phyloP scores from a whole-genome alignment of 2,797 vertebrate species.

The Sebastes reedi region DNA sequence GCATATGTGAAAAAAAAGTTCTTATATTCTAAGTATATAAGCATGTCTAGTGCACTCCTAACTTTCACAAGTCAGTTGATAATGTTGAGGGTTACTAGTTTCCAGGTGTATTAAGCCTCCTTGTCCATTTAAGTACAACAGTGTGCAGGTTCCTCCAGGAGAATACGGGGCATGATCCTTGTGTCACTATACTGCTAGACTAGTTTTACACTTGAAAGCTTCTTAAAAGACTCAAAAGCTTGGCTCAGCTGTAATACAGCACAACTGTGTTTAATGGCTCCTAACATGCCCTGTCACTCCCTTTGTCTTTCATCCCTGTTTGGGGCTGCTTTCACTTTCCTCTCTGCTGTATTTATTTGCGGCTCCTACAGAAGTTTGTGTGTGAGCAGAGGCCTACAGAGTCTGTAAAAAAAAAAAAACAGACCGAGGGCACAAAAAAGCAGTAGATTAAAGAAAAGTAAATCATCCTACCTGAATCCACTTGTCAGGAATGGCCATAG shows the following conservation, averaged over 20 bases:
- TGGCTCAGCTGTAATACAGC: conserved; percentile 39
- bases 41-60: not conserved
- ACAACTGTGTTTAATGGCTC: conserved; percentile 29
- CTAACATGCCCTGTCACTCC: conserved; percentile 27
- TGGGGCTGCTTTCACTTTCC: conserved; percentile 13
- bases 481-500: conserved; percentile 99
- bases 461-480: conserved; percentile 93
- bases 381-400: not conserved
- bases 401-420: not conserved
- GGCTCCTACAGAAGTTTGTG: conserved; percentile 1
- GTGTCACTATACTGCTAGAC: conserved; percentile 9
- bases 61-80: not conserved
- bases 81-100: not conserved
- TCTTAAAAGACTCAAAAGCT: conserved; percentile 46
- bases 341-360: conserved; percentile 1
- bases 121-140: not conserved
- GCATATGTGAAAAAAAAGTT: not conserved
- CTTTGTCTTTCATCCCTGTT: conserved; percentile 45
- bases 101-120: not conserved
- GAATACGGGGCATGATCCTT: conserved; percentile 3
- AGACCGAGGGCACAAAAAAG: not conserved
- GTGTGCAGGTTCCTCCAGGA: not conserved
- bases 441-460: conserved; percentile 2
- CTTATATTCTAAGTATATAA: too few relatives aligned
- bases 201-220: conserved; percentile 44